Percentiles rank a stretch among this genome's conserved stretches.
Evolutionary conservation across 35 echinoderm and acorn worm species (phyloP).

Genomic region (Lytechinus pictus): DNA sequence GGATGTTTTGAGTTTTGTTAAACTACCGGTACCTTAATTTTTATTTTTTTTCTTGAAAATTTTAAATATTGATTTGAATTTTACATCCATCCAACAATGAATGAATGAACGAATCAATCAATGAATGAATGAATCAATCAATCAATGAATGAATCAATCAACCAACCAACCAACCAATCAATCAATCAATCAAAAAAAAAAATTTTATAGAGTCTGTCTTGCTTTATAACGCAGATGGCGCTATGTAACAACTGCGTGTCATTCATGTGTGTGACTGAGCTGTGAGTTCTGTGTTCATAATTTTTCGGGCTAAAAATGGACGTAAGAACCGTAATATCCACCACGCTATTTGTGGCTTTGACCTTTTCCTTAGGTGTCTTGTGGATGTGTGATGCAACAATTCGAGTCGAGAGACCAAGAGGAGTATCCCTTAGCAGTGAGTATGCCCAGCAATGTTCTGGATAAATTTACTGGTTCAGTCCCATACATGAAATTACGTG

Average conservation of each 20-base stretch:
- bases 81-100: no score
- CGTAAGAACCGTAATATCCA: neutral
- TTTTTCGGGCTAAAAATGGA: neutral
- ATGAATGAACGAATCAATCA: no score
- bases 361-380: conserved; percentile 9
- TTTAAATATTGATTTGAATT: no score
- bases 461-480: neutral
- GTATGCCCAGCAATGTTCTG: neutral
- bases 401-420: conserved; percentile 5
- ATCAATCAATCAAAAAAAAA: no score
- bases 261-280: neutral
- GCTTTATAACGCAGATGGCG: no score
- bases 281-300: neutral
- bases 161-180: no score
- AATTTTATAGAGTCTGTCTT: no score
- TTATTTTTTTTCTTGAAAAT: no score
- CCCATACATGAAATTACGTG: neutral
- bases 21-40: no score
- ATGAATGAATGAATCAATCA: no score
- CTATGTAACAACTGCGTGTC: neutral
- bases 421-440: conserved; percentile 22
- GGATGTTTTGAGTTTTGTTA: no score
- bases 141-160: no score
- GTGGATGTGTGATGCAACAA: conserved; percentile 40
- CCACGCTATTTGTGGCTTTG: neutral